phyloP scores from a whole-genome alignment of 1,140 invertebrate species.

The Holcopasites calliopsidis region DNA sequence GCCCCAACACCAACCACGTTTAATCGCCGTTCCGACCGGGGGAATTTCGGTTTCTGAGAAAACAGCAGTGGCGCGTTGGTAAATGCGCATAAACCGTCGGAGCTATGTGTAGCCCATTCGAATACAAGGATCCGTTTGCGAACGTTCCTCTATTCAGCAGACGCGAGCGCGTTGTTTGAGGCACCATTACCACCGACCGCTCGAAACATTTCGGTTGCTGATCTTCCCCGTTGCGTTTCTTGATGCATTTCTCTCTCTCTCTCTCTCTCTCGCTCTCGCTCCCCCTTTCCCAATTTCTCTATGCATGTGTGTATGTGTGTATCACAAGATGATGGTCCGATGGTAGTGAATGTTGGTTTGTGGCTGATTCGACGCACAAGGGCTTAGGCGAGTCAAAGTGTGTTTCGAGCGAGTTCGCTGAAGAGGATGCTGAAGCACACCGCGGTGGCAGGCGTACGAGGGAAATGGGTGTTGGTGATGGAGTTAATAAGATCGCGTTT shows the following conservation, averaged over 20 bases:
- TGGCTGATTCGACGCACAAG: neutral
- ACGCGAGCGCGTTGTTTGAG: constrained; percentile 51
- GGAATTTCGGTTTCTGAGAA: constrained; percentile 58
- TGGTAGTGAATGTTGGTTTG: too few species aligned
- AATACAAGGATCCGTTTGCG: constrained; percentile 35
- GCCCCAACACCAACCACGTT: neutral
- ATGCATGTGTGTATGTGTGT: neutral
- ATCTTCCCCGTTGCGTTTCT: constrained; percentile 32
- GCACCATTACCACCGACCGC: constrained; percentile 44
- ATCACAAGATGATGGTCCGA: too few species aligned
- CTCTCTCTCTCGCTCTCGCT: too few species aligned
- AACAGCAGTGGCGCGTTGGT: constrained; percentile 39
- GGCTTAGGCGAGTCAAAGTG: constrained; percentile 3
- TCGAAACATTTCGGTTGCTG: constrained; percentile 38
- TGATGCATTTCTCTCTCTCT: neutral
- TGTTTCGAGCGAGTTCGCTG: neutral
- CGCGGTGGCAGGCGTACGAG: too few species aligned
- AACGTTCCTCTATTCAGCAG: constrained; percentile 45
- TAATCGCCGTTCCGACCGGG: constrained; percentile 4
- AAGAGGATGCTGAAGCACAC: neutral
- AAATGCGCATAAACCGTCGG: constrained; percentile 31
- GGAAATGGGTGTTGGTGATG: neutral
- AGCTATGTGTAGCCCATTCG: constrained; percentile 18
- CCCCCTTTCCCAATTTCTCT: neutral
- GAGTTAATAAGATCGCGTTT: neutral